Evolutionary conservation across 1,140 invertebrate species (phyloP).

Genomic region (Meloidogyne floridensis): DNA sequence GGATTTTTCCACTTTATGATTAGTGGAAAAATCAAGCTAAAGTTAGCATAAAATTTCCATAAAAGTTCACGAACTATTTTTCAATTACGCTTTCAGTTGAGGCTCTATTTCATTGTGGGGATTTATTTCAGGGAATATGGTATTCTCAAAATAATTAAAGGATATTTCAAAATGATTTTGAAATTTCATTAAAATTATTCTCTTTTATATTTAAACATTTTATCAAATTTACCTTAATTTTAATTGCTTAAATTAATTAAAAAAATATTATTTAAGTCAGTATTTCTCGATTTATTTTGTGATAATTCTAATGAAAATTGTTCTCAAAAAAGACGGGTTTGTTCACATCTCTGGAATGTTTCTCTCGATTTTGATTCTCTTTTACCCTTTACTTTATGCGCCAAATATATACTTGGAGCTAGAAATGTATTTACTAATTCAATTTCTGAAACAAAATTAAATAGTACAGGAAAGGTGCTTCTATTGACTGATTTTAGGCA

Average conservation of each 20-base stretch:
- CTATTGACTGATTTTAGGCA: constrained; percentile 16
- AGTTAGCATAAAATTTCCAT: too few relatives aligned
- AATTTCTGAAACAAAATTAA: not conserved
- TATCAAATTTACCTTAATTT: constrained; percentile 9
- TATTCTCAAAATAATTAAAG: too few relatives aligned
- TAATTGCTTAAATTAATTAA: not conserved
- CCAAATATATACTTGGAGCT: constrained; percentile 38
- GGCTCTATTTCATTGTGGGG: too few relatives aligned
- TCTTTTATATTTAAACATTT: too few relatives aligned
- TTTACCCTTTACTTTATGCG: constrained; percentile 35
- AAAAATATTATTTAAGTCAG: constrained; percentile 39
- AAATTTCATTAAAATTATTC: too few relatives aligned
- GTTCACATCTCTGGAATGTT: constrained; percentile 32
- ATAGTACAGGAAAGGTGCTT: constrained; percentile 10
- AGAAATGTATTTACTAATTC: constrained; percentile 31
- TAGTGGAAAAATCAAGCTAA: too few relatives aligned
- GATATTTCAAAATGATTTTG: too few relatives aligned
- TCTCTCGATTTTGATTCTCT: constrained; percentile 39
- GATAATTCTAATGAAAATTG: constrained; percentile 4
- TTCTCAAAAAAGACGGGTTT: constrained; percentile 7
- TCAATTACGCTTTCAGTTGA: too few relatives aligned
- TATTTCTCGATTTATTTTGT: constrained; percentile 49
- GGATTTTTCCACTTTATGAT: too few relatives aligned
- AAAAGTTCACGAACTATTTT: too few relatives aligned
- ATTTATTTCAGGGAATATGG: too few relatives aligned